phyloP scores from a whole-genome alignment of 2,113 vertebrate species.

The Centrocercus urophasianus region DNA sequence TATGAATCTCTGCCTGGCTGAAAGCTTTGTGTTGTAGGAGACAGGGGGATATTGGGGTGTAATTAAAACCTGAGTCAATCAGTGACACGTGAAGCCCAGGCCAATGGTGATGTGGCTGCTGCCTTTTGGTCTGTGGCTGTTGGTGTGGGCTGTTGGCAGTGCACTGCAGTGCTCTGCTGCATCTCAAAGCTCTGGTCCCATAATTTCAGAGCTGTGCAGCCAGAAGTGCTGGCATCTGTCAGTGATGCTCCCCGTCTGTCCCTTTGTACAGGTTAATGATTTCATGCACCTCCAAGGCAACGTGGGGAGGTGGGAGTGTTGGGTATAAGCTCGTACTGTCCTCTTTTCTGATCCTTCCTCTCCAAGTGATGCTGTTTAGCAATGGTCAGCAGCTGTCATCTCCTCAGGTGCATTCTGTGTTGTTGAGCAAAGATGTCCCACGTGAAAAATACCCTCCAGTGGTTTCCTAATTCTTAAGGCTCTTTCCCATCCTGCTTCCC shows the following conservation, averaged over 20 bases:
- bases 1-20: constrained; percentile 78
- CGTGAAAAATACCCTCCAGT: background rate
- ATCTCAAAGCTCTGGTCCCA: background rate
- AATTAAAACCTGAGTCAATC: constrained; percentile 62
- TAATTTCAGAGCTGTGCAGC: background rate
- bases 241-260: background rate
- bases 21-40: constrained; percentile 64
- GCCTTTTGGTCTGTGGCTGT: background rate
- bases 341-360: background rate
- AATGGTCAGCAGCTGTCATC: background rate
- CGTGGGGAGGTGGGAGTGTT: fast-evolving
- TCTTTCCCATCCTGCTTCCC: background rate
- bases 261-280: background rate
- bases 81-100: constrained; percentile 46
- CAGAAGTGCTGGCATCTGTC: background rate
- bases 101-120: background rate
- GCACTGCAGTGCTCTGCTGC: background rate
- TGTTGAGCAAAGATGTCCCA: background rate
- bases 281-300: background rate
- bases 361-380: background rate
- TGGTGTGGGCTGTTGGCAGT: background rate
- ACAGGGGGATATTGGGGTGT: constrained; percentile 38
- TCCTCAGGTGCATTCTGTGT: background rate
- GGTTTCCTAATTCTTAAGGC: background rate
- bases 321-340: background rate